A percentile compares a stretch with the other conserved stretches of the same genome.
These are phyloP conservation scores for Cheilosia soror DNA, from an alignment of 2,888 invertebrate species.

Conservation along the genomic window DNA sequence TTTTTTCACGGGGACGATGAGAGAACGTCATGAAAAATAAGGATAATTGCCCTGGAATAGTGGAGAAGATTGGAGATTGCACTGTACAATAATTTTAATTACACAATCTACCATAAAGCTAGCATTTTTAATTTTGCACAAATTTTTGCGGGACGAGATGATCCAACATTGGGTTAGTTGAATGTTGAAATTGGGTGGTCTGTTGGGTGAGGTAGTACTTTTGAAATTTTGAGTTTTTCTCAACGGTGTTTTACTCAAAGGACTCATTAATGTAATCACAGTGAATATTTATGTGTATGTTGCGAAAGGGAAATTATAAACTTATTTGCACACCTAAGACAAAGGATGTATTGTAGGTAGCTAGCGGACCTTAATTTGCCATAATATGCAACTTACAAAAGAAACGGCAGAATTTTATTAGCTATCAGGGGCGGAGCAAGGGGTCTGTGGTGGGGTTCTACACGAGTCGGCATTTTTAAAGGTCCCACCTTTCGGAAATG, in stretches of 20 bases:
- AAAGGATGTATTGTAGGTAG: too few relatives aligned
- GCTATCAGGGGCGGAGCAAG: too few relatives aligned
- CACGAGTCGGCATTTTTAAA: too few relatives aligned
- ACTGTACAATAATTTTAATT: constrained; percentile 71
- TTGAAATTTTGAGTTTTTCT: constrained; percentile 54
- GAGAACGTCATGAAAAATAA: constrained; percentile 60
- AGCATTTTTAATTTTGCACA: constrained; percentile 67
- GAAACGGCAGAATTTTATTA: too few relatives aligned
- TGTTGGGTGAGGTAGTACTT: constrained; percentile 9
- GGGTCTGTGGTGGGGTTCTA: too few relatives aligned
- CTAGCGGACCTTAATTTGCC: too few relatives aligned
- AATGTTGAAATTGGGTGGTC: too few relatives aligned
- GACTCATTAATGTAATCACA: constrained; percentile 60
- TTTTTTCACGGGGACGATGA: constrained; percentile 30
- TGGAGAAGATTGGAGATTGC: constrained; percentile 58
- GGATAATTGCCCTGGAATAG: constrained; percentile 68
- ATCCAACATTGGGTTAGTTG: constrained; percentile 17
- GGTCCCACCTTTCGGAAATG: too few relatives aligned
- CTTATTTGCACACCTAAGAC: not conserved
- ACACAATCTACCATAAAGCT: constrained; percentile 72
- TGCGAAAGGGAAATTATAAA: not conserved
- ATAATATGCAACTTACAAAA: too few relatives aligned
- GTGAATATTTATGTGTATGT: constrained; percentile 47
- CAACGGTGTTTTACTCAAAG: constrained; percentile 24
- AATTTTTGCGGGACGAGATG: constrained; percentile 46